Evolutionary conservation across 2,797 vertebrate genomes (phyloP), one percentile per base, ranked within the genome.

Genomic region (Tolypeutes matacus): DNA sequence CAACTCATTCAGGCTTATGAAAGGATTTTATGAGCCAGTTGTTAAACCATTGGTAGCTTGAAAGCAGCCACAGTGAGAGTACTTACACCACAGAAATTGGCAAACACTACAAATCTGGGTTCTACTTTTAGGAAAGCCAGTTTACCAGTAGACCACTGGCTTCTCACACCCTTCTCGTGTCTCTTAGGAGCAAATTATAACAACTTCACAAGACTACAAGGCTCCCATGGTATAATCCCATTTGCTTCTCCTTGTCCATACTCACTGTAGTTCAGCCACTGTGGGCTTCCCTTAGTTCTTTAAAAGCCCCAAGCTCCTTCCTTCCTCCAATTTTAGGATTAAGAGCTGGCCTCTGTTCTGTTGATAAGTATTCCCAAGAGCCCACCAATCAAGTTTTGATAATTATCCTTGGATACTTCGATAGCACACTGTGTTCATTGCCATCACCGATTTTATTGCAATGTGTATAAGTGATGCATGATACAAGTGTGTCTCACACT

Each of bases 281-380:
- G 11, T 65, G 18, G 70, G 18, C 56, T 86, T 92, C 69, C 82
- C 64, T 89, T 13, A 34, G 23, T 75, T 88, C 69, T 87, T 92
- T 60, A 53, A 62, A 88, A 85, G 4, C 29, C 60, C 69, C 31
- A 78, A 34, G 23, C 7, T 53, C 62, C 64, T 62, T 72, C 64
- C 36, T 49, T 91, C 53, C 46, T 86, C 27, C 31, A 36, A 49
- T 51, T 76, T 29, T 67, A 18, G 88, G 83, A 64, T 80, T 42
- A 94, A 51, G 60, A 84, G 70, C 72, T 13, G 23, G 23, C 7
- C n/a, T n/a, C 23, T 58, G 29, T 20, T 89, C 65, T 89, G 18
- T 7, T 15, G 9, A 31, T 69, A 82, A 92, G 7, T 14, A 72
- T 96, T 82, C 51, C 51, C 31, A 67, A 20, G 14, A 82, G 15